Evolutionary conservation across 2,797 vertebrate genomes (phyloP).

Genomic region (Sandelia bainsii): DNA sequence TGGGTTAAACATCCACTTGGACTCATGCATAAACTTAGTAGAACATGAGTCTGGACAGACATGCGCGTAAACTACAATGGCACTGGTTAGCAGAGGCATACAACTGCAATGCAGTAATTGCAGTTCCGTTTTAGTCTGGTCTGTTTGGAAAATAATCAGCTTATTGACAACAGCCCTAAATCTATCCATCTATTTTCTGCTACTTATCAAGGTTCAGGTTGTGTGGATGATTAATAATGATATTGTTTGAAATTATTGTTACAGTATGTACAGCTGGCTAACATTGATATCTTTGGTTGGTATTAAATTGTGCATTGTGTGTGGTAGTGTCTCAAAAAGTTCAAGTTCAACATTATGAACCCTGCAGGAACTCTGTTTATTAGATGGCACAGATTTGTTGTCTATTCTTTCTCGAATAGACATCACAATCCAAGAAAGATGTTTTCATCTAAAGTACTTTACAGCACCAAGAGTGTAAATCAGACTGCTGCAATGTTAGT

Average conservation of each 20-base stretch:
- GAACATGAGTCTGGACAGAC: too few relatives aligned
- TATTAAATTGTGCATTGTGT: background rate
- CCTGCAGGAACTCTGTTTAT: background rate
- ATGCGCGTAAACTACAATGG: too few relatives aligned
- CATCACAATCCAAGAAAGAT: background rate
- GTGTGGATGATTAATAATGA: background rate
- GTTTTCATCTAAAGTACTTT: constrained; percentile 19
- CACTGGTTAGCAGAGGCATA: too few relatives aligned
- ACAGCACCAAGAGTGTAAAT: constrained; percentile 7
- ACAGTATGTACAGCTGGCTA: background rate
- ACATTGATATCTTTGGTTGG: background rate
- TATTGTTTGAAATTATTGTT: background rate
- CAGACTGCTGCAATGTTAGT: constrained; percentile 24
- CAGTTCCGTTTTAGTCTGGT: too few relatives aligned
- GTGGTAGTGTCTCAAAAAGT: background rate
- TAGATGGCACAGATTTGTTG: background rate
- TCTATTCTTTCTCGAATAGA: background rate
- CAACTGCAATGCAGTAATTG: too few relatives aligned
- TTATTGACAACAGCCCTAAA: background rate
- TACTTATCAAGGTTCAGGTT: background rate
- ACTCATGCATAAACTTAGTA: too few relatives aligned
- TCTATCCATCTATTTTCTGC: background rate
- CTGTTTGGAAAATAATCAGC: too few relatives aligned
- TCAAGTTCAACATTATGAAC: background rate
- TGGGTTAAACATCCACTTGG: too few relatives aligned